phyloP scores from a whole-genome alignment of 2,888 invertebrate species.

The Xestoiulus laeticollis region DNA sequence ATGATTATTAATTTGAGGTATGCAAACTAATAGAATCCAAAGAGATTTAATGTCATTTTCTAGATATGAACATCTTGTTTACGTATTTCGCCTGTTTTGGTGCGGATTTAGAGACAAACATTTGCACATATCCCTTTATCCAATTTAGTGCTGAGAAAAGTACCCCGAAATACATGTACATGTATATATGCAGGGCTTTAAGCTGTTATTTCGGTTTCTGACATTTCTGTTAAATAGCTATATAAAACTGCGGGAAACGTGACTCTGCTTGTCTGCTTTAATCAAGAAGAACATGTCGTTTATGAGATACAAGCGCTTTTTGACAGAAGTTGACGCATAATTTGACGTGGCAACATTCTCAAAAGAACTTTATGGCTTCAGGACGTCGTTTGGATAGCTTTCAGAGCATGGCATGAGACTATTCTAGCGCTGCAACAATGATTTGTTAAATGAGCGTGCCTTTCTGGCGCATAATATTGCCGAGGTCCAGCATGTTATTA shows the following conservation, averaged over 20 bases:
- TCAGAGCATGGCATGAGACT: neutral
- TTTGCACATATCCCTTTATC: neutral
- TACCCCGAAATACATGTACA: neutral
- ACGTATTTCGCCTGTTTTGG: neutral
- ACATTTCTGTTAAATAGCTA: neutral
- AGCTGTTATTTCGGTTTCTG: neutral
- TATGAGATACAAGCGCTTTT: neutral
- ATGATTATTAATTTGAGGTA: too few species aligned
- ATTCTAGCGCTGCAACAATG: neutral
- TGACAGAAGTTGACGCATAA: constrained; percentile 20
- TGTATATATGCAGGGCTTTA: too few species aligned
- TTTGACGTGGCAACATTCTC: neutral
- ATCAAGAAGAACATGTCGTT: neutral
- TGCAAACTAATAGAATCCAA: too few species aligned
- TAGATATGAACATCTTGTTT: too few species aligned
- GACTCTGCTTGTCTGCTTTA: neutral
- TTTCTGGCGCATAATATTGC: neutral
- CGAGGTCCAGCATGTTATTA: neutral
- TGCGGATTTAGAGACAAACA: neutral
- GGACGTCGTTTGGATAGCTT: neutral
- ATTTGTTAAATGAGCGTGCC: neutral
- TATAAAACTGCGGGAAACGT: neutral
- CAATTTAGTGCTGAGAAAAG: neutral
- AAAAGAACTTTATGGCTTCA: neutral
- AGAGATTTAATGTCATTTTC: too few species aligned